Percentiles rank a stretch among this genome's conserved stretches.
These are phyloP conservation scores for Petrolisthes cinctipes DNA, from an alignment of 2,888 invertebrate genomes.

Conservation along the genomic window DNA sequence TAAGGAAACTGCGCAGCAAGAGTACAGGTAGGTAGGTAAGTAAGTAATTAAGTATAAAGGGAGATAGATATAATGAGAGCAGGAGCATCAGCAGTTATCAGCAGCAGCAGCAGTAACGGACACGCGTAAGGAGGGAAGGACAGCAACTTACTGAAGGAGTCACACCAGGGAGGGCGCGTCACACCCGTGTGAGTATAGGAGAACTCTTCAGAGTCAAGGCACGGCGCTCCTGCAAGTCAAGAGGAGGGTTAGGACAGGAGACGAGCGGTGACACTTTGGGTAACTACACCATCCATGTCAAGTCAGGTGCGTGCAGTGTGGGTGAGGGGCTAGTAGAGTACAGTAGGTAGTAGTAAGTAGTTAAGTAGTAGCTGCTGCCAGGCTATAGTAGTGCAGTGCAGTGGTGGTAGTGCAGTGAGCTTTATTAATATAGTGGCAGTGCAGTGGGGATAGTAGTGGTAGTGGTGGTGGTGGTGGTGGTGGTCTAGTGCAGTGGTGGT, in stretches of 20 bases:
- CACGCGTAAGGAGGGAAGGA: constrained; percentile 23
- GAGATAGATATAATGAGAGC: constrained; percentile 7
- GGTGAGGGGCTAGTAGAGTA: background rate
- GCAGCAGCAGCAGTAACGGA: constrained; percentile 21
- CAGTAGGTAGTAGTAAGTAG: constrained; percentile 10
- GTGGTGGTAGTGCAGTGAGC: too few relatives aligned
- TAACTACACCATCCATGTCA: constrained; percentile 40
- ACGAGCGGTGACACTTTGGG: constrained; percentile 20
- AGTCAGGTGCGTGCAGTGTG: constrained; percentile 42
- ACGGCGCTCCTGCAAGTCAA: constrained; percentile 63
- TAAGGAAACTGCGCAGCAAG: too few relatives aligned
- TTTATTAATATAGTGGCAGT: too few relatives aligned
- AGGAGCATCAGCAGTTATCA: constrained; percentile 17
- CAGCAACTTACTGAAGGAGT: constrained; percentile 59
- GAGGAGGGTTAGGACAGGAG: constrained; percentile 47
- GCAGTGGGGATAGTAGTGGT: too few relatives aligned
- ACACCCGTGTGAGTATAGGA: constrained; percentile 64
- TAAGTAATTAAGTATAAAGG: background rate
- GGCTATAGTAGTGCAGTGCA: background rate
- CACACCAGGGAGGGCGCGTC: constrained; percentile 64
- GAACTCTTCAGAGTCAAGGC: constrained; percentile 65
- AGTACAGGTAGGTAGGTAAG: too few relatives aligned
- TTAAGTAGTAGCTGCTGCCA: background rate
- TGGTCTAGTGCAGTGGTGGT: background rate
- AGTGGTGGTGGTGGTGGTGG: constrained; percentile 28